Evolutionary conservation across 30 jellyfish, hydroid and myxozoan species (phyloP).

Genomic region (Sanderia malayensis): DNA sequence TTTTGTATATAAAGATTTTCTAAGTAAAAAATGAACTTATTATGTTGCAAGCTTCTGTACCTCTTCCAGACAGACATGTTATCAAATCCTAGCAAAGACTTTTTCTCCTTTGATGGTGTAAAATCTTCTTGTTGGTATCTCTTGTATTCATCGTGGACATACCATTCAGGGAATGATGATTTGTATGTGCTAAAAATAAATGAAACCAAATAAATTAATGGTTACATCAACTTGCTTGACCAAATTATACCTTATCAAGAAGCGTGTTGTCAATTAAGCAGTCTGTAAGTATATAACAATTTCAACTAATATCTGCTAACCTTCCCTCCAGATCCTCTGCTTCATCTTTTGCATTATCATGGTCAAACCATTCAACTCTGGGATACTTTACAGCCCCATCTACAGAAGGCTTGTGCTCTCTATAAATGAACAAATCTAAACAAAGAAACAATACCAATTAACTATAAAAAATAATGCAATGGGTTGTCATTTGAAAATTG

Average conservation of each 20-base stretch:
- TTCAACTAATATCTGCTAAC: no score
- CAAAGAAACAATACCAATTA: neutral
- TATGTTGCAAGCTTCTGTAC: no score
- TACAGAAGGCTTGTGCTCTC: conserved; percentile 68
- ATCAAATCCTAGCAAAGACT: conserved; percentile 73
- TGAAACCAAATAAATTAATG: no score
- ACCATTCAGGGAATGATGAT: conserved; percentile 78
- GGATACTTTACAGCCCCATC: conserved; percentile 67
- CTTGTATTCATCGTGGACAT: conserved; percentile 52
- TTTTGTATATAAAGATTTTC: neutral
- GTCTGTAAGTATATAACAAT: no score
- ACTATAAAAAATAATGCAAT: neutral
- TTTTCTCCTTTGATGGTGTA: conserved; percentile 26
- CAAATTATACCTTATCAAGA: no score
- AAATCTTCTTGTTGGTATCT: conserved; percentile 14
- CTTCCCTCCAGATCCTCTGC: conserved; percentile 1
- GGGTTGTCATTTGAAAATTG: neutral
- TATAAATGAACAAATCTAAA: conserved; percentile 59
- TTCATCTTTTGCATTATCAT: neutral
- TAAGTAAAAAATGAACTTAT: no score
- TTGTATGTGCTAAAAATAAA: conserved; percentile 30
- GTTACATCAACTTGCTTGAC: no score
- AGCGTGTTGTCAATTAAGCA: no score
- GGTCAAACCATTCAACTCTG: conserved; percentile 90
- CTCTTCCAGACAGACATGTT: conserved; percentile 84